Conservation (phyloP, 2,113 vertebrate species). For the Pseudolaguvia tuberculata region DNA sequence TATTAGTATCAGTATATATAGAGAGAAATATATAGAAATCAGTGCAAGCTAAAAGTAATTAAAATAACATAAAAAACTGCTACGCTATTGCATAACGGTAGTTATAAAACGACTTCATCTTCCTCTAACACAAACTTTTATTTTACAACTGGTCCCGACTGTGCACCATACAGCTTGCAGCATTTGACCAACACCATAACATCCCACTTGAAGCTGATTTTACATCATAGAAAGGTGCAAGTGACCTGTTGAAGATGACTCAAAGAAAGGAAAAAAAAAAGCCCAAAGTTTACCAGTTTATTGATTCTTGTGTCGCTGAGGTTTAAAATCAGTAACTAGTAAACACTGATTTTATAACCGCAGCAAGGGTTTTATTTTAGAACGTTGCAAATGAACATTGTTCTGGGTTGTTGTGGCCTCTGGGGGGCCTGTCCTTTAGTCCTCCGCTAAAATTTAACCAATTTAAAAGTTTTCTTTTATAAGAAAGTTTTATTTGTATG, state of each 20-base stretch:
- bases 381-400: too few species aligned
- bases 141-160: background rate
- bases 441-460: too few species aligned
- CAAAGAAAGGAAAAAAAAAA: background rate
- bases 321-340: background rate
- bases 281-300: background rate
- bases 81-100: background rate
- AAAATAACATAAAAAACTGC: too few species aligned
- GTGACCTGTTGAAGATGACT: constrained; percentile 4
- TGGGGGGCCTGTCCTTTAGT: too few species aligned
- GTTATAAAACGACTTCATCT: background rate
- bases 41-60: too few species aligned
- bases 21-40: too few species aligned
- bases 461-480: too few species aligned
- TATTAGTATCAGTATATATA: too few species aligned
- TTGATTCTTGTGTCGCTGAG: background rate
- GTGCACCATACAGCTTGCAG: background rate
- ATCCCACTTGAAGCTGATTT: background rate
- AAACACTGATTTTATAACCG: background rate
- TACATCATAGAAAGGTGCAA: background rate
- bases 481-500: too few species aligned
- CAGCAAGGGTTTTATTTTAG: background rate
- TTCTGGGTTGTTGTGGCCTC: too few species aligned
- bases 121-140: background rate
- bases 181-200: background rate